Evolutionary conservation across 2,113 vertebrate species (phyloP), one percentile per base, ranked within the genome.

Genomic region (Pagrus major): DNA sequence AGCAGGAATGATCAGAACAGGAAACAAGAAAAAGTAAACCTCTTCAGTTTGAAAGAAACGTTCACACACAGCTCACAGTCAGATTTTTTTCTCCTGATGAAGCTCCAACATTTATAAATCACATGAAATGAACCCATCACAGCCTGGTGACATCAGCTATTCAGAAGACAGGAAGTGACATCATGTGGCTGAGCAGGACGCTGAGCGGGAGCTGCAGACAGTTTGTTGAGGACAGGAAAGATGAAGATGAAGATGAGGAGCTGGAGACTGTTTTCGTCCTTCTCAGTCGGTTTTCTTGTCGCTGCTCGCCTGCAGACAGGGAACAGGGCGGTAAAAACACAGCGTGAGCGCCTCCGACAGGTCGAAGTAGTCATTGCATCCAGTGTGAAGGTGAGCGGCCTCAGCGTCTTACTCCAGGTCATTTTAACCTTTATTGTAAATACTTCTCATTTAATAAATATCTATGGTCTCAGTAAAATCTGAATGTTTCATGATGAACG

Each of bases 261-360:
- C 15, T n/a, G 64, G 54, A 54, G 35, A 14, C 20, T 0, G 10
- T 59, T 46, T 12, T 29, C 2, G 14, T 29, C n/a, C 3, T 71
- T 10, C 39, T 95, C 84, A 95, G 91, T 95, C 93, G 0, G 93
- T 93, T 35, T 95, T 96, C 88, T 95, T 95, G 72, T 95, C 94
- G 18, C 84, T 71, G 70, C 56, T 89, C 0, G 91, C 93, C 94
- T 95, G 80, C 44, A 70, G 81, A 68, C 51, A 77, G 0, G 67
- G 12, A n/a, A 55, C 21, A 70, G 29, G 76, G 27, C 14, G n/a
- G n/a, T n/a, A 25, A 8, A 35, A 21, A 20, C 3, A 27, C n/a
- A 15, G 7, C 0, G 9, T 27, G n/a, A 51, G 41, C 16, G 16
- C 61, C 74, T 10, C 61, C 61, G 23, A 7, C 37, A 25, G 49